Evolutionary conservation across 2,888 invertebrate species (phyloP), one percentile per base, ranked within the genome.

Genomic region (Xanthia icteritia): DNA sequence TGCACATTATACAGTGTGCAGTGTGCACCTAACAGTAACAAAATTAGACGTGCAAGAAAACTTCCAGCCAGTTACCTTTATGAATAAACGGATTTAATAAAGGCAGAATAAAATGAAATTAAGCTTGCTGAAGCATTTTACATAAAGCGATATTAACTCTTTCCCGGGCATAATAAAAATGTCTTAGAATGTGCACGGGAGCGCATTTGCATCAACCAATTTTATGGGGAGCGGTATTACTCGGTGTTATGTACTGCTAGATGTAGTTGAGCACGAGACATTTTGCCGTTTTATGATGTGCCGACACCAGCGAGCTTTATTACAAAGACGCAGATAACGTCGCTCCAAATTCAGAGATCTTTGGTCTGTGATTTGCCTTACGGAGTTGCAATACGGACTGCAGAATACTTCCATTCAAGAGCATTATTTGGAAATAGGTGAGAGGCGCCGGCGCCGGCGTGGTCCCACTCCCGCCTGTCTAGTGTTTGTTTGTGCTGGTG

Each of bases 121-220:
- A 89, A 89, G 90, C 86, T 88, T 66, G 83, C 81, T 78, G 77
- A 89, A 89, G 82, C 89, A 90, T 91, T 93, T 93, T 92, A 93
- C 93, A 93, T 92, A 92, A 93, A 93, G 88, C 86, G 89, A 91
- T 93, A 94, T 93, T 94, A 94, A 94, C 92, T 94, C 93, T 92
- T 92, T 91, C 87, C 90, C 85, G 87, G 89, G 85, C 77, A 92
- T 90, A 92, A 93, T 95, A 94, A 94, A 95, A 94, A 92, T 91
- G 92, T 92, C 92, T 92, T 85, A 90, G 89, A 88, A 91, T 89
- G 89, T 90, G 93, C 92, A 92, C 83, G 80, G 86, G 79, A 83
- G 91, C 88, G 91, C 90, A 94, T 94, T 94, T 93, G 93, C 94
- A 88, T 86, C 84, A 81, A 81, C 81, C 86, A 87, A 84, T 89